Conservation (phyloP, 2,113 vertebrate species). For the Amazona vittata region DNA sequence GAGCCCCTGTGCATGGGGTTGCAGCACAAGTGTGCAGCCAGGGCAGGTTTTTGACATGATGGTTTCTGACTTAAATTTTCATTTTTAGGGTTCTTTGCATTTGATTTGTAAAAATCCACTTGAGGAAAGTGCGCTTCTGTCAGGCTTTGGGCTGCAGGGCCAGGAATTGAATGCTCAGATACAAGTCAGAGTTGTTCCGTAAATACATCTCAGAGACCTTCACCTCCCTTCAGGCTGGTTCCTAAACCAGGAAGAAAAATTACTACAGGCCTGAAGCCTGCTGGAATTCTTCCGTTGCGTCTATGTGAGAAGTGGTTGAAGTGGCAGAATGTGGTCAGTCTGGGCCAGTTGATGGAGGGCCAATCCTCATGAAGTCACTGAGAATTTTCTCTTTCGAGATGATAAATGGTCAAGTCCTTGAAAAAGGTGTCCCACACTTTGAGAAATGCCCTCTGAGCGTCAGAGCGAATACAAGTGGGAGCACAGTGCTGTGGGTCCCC, state of each 20-base stretch:
- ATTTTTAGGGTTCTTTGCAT: neutral
- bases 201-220: neutral
- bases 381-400: neutral
- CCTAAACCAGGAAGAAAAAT: conserved; percentile 19
- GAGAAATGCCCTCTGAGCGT: neutral
- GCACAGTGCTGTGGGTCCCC: neutral
- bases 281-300: neutral
- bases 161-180: neutral
- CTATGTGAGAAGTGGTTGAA: conserved; percentile 1
- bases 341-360: neutral
- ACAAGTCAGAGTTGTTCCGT: neutral
- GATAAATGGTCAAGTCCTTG: neutral
- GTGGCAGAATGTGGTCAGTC: neutral
- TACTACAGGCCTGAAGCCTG: neutral
- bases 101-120: neutral
- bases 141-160: neutral
- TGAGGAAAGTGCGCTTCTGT: neutral
- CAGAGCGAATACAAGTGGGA: neutral
- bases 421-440: neutral
- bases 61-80: neutral
- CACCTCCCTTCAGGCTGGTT: neutral
- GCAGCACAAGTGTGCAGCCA: neutral
- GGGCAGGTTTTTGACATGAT: neutral
- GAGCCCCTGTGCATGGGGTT: neutral
- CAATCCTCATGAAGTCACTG: neutral